Conservation (phyloP, 1,140 invertebrate genomes). For the Drosophila sp. region DNA sequence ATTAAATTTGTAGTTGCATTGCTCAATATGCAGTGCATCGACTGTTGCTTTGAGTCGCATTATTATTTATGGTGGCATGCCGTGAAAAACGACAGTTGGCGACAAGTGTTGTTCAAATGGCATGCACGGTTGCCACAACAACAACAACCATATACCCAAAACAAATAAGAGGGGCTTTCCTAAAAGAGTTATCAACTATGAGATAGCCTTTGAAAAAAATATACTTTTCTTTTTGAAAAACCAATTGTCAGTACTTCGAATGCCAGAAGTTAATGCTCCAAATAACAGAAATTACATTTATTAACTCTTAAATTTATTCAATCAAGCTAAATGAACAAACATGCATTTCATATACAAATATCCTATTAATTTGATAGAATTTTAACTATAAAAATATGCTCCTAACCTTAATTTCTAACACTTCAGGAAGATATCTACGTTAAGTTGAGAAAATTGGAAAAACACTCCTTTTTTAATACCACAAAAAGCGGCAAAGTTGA, state of each 20-base stretch:
- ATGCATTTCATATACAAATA: too few species aligned
- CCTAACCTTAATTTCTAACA: too few species aligned
- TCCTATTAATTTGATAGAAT: too few species aligned
- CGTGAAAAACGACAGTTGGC: constrained; percentile 80
- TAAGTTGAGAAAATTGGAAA: too few species aligned
- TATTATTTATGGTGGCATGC: constrained; percentile 79
- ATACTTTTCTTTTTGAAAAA: background rate
- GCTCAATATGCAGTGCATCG: constrained; percentile 51
- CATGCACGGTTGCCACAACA: constrained; percentile 79
- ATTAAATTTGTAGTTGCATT: constrained; percentile 27
- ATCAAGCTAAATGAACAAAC: too few species aligned
- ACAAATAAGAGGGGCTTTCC: background rate
- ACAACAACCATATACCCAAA: constrained; percentile 33
- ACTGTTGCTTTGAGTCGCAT: constrained; percentile 67
- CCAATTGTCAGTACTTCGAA: too few species aligned
- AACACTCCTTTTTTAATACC: too few species aligned
- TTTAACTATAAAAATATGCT: too few species aligned
- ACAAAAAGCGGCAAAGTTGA: background rate
- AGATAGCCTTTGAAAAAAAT: background rate
- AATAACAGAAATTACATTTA: too few species aligned
- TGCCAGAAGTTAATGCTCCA: too few species aligned
- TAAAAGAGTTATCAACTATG: background rate
- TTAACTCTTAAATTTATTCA: too few species aligned
- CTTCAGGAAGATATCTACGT: too few species aligned
- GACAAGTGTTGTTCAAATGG: constrained; percentile 80